phyloP scores from a whole-genome alignment of 53 echinoderm and acorn worm species.

The Echinarachnius parma region DNA sequence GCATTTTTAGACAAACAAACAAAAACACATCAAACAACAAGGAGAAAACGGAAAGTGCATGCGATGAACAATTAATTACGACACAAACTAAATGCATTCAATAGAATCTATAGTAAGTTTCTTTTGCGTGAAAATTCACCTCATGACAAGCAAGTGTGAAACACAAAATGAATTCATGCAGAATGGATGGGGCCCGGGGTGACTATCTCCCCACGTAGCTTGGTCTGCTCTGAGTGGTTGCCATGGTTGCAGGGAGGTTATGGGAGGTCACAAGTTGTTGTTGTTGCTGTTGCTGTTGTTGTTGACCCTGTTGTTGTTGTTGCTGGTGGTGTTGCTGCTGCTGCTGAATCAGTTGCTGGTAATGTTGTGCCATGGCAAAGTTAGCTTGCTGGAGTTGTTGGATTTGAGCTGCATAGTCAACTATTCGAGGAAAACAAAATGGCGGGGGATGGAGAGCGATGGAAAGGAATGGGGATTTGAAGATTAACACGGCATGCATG shows the following conservation, averaged over 20 bases:
- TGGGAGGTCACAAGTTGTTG: not conserved
- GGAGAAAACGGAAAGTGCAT: no score
- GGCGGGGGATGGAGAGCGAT: not conserved
- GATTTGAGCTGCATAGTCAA: constrained; percentile 40
- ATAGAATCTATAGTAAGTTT: no score
- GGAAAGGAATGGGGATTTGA: not conserved
- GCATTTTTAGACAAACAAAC: no score
- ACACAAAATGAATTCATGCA: constrained; percentile 41
- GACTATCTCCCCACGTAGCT: constrained; percentile 3
- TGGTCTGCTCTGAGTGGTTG: constrained; percentile 3
- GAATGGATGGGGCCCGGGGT: not conserved
- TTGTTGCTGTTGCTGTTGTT: constrained; percentile 12
- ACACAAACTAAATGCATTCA: no score
- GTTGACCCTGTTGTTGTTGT: not conserved
- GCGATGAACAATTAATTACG: no score
- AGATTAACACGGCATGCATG: no score
- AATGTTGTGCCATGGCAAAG: constrained; percentile 5
- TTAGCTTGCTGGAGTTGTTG: constrained; percentile 37
- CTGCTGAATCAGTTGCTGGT: constrained; percentile 12
- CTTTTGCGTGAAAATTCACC: constrained; percentile 49
- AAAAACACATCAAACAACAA: no score
- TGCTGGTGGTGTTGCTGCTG: not conserved
- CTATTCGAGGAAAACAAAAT: not conserved
- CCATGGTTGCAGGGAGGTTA: not conserved
- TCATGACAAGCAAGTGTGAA: constrained; percentile 22